These are phyloP conservation scores for Pao palembangensis DNA, from an alignment of 2,113 vertebrate species.

Conservation along the genomic window DNA sequence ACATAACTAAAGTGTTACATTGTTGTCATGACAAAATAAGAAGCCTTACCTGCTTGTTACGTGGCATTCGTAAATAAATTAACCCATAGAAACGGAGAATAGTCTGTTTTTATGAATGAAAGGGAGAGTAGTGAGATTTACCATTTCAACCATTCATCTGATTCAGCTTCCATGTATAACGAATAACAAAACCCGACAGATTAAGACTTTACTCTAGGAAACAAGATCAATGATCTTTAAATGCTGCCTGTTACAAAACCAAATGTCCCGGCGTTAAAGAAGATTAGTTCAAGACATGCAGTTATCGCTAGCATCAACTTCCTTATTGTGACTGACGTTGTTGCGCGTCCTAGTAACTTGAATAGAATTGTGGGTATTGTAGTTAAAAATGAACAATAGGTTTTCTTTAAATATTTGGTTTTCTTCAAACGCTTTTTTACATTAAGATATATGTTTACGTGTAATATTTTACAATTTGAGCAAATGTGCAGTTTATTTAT, in stretches of 20 bases:
- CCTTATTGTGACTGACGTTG: slow-evolving; percentile 66
- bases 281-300: slow-evolving; percentile 59
- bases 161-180: not conserved
- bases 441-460: not conserved
- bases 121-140: not conserved
- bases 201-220: not conserved
- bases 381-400: slow-evolving; percentile 32
- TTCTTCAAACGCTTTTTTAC: not conserved
- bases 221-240: slow-evolving; percentile 33
- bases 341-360: slow-evolving; percentile 16
- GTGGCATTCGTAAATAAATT: not conserved
- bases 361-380: slow-evolving; percentile 65
- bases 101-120: slow-evolving; percentile 29
- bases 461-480: not conserved
- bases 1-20: not conserved
- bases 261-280: slow-evolving; percentile 42
- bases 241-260: slow-evolving; percentile 33
- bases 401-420: not conserved
- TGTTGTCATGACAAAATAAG: not conserved
- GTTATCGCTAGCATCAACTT: slow-evolving; percentile 53
- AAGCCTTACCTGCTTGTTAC: slow-evolving; percentile 41
- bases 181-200: not conserved
- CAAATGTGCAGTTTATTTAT: not conserved
- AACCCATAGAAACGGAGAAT: not conserved
- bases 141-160: slow-evolving; percentile 2